These are phyloP conservation scores for Achatina immaculata DNA, from an alignment of 1,140 invertebrate species.

Conservation along the genomic window DNA sequence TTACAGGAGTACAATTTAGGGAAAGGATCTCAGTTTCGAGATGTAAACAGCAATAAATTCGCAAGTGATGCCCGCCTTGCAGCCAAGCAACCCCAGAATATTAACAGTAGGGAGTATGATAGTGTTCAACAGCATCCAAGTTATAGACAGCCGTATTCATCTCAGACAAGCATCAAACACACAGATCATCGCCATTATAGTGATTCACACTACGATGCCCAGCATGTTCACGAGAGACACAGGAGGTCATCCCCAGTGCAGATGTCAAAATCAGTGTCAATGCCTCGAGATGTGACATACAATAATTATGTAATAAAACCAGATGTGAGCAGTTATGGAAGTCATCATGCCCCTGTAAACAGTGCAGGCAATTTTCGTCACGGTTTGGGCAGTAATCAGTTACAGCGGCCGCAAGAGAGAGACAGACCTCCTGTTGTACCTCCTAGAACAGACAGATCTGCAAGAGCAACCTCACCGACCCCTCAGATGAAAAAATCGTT, in stretches of 20 bases:
- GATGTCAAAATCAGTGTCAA: neutral
- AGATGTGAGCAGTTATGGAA: slow-evolving; percentile 4
- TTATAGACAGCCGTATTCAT: neutral
- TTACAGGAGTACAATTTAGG: neutral
- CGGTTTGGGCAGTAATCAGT: neutral
- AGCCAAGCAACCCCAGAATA: neutral
- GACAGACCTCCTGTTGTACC: slow-evolving; percentile 30
- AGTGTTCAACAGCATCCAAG: neutral
- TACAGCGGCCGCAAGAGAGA: neutral
- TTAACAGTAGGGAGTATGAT: neutral
- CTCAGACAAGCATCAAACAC: neutral
- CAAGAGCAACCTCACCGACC: neutral
- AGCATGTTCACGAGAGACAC: neutral
- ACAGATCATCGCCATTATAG: neutral
- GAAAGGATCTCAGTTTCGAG: neutral
- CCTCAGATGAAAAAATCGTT: slow-evolving; percentile 37
- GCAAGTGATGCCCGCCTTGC: neutral
- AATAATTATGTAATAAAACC: neutral
- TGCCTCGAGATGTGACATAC: neutral
- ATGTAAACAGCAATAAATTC: neutral
- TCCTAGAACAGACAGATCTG: slow-evolving; percentile 37
- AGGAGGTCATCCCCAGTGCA: neutral
- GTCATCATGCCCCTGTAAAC: neutral
- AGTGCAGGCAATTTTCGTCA: neutral
- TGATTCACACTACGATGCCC: neutral